phyloP scores from a whole-genome alignment of 2,888 invertebrate genomes.

The Acanthosepion lycidas region DNA sequence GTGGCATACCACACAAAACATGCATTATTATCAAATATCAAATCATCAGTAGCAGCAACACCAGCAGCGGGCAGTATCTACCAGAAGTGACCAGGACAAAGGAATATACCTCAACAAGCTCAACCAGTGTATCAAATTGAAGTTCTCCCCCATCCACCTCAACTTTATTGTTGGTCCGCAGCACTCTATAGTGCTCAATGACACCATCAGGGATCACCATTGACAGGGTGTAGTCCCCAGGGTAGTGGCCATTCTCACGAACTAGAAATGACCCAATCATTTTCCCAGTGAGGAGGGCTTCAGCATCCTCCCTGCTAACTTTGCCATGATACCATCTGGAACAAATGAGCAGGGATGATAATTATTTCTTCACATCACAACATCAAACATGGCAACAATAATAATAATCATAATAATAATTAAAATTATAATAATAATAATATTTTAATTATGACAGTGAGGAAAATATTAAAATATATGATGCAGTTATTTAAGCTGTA shows the following conservation, averaged over 20 bases:
- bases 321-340: conserved; percentile 97
- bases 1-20: neutral
- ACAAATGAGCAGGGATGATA: conserved; percentile 40
- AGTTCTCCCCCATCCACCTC: conserved; percentile 93
- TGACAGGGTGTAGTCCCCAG: conserved; percentile 98
- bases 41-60: conserved; percentile 35
- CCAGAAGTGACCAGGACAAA: conserved; percentile 39
- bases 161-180: conserved; percentile 86
- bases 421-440: neutral
- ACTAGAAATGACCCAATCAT: conserved; percentile 91
- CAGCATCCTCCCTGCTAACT: conserved; percentile 95
- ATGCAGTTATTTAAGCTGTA: neutral
- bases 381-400: neutral
- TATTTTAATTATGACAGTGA: neutral
- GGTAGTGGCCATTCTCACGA: conserved; percentile 98
- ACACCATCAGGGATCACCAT: conserved; percentile 86
- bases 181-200: conserved; percentile 95
- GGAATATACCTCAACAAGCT: conserved; percentile 86
- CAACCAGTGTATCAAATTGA: conserved; percentile 94
- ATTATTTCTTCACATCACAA: conserved; percentile 2
- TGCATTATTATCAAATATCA: neutral
- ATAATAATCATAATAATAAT: neutral
- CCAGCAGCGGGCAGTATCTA: conserved; percentile 35
- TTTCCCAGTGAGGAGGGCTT: conserved; percentile 83
- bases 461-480: neutral